Evolutionary conservation across 53 echinoderm and acorn worm species (phyloP), one percentile per base, ranked within the genome.

Genomic region (Apostichopus leukothele): DNA sequence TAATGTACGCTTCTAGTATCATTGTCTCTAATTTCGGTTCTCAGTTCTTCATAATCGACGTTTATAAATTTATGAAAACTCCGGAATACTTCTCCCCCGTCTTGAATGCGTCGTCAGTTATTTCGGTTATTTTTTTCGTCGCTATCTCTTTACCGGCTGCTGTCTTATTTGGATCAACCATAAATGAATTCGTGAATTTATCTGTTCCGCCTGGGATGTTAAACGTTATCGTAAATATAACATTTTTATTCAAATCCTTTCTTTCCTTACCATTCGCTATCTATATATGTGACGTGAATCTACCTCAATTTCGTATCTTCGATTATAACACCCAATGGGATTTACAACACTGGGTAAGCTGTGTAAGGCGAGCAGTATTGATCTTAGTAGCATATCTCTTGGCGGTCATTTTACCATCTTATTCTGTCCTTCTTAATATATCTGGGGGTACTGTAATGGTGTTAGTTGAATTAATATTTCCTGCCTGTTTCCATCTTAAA

Each of bases 121-220:
- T 61, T 8, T 84, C 84, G 11, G 55, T 20, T 10, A 59, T 84
- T 60, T 60, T 84, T 7, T 84, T 84, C 63, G 20, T 84, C 10
- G 21, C 63, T 6, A 59, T 84, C 19, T 59, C 84, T 21, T 2
- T 84, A 19, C 60, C 84, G 10, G 84, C 84, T 1, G 52, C 16
- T 14, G 22, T 57, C 4, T n/a, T 61, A 19, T 84, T 84, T 27
- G 84, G 84, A 4, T 22, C 59, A 19, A 26, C 21, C 9, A 23
- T 84, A 21, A 59, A 61, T 14, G 84, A 84, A 22, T 84, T 84
- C 60, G 84, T 84, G 7, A 84, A 57, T 61, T n/a, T 84, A 22
- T 84, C 84, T 57, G 7, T 84, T 19, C 84, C 84, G 9, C 19
- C 25, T 5, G 84, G 84, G 3, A 22, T 22, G 21, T 60, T 84